Evolutionary conservation across 2,113 vertebrate genomes (phyloP), one percentile per base, ranked within the genome.

Genomic region (Megaptera novaeangliae): DNA sequence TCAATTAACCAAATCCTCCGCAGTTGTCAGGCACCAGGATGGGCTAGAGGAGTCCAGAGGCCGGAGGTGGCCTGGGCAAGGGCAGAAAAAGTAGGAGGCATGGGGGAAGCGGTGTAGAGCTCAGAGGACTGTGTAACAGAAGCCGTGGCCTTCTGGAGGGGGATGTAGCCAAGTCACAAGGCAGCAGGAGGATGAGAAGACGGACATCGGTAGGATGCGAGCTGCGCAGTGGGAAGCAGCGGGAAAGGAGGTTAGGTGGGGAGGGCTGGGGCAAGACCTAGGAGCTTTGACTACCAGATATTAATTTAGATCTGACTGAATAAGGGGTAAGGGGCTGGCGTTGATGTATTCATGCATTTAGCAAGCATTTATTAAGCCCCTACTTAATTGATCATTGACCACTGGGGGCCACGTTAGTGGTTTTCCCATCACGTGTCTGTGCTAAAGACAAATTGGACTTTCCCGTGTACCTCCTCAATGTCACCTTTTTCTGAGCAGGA

Each of bases 381-480:
- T 68, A 20, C 59, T 25, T 66, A 36, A 36, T 11, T 27, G 46
- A n/a, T 77, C 59, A 4, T 57, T 57, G 44, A 66, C 57, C 52
- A 1, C 1, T 3, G 14, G 41, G 9, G 8, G 11, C 55, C 68
- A 18, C 14, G 7, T 44, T 20, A 25, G 18, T 8, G 74, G 9
- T 74, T 41, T 63, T 25, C 69, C 59, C 44, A 23, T 8, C 20
- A 3, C 0, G 0, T 3, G 34, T 27, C 57, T 8, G 8, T 41
- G 29, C 83, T 75, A 4, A n/a, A 27, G 64, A 69, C 64, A 81
- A 64, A 57, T 0, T 31, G 31, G 49, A n/a, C n/a, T 41, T 78
- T 17, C 55, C 15, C 39, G 39, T 27, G 0, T 17, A 11, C 27
- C 9, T 61, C 66, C 49, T 61, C 46, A 3, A 0, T 14, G 49